phyloP scores from a whole-genome alignment of 2,888 invertebrate species.

The Rutpela maculata region DNA sequence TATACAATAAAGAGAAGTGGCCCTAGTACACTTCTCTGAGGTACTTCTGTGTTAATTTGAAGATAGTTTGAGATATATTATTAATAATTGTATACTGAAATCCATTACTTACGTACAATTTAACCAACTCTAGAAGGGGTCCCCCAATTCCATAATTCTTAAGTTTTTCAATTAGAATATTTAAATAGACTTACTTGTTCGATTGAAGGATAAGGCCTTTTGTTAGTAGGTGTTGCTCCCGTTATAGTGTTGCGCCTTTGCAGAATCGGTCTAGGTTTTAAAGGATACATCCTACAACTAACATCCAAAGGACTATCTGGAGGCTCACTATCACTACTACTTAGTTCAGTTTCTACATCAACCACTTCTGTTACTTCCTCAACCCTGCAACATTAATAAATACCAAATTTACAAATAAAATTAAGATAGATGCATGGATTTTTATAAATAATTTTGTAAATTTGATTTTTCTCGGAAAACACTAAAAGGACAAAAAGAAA shows the following conservation, averaged over 20 bases:
- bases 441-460: too few species aligned
- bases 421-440: background rate
- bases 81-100: too few species aligned
- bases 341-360: slow-evolving; percentile 67
- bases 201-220: slow-evolving; percentile 79
- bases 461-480: too few species aligned
- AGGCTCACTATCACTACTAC: slow-evolving; percentile 77
- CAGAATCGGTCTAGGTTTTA: slow-evolving; percentile 84
- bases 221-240: slow-evolving; percentile 84
- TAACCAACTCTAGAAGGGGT: too few species aligned
- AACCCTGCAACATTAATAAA: slow-evolving; percentile 48
- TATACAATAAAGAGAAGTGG: too few species aligned
- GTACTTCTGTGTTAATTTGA: too few species aligned
- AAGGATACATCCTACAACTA: slow-evolving; percentile 80
- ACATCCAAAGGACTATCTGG: slow-evolving; percentile 75
- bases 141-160: too few species aligned
- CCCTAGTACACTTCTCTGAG: too few species aligned
- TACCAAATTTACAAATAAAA: background rate
- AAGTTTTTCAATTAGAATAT: too few species aligned
- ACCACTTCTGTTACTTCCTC: slow-evolving; percentile 54
- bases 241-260: slow-evolving; percentile 92
- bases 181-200: slow-evolving; percentile 78
- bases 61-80: too few species aligned
- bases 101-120: too few species aligned
- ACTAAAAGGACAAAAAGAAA: too few species aligned